phyloP scores from a whole-genome alignment of 2,797 vertebrate genomes.

The Myotis myotis region DNA sequence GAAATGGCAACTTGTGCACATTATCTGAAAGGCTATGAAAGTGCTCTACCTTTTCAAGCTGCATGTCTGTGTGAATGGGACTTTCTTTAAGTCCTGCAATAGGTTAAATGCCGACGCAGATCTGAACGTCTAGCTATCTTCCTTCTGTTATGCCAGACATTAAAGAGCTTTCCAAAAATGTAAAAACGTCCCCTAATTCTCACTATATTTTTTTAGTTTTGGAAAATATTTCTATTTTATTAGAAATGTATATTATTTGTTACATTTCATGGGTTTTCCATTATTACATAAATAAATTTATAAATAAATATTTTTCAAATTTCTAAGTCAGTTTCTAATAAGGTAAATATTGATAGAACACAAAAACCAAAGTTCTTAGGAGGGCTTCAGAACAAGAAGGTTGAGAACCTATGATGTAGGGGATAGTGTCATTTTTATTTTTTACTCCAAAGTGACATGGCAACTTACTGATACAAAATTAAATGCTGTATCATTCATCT shows the following conservation, averaged over 20 bases:
- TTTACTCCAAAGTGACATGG: background rate
- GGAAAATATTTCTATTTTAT: conserved; percentile 37
- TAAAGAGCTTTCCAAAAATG: background rate
- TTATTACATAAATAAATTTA: background rate
- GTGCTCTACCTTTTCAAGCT: background rate
- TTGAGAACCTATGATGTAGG: background rate
- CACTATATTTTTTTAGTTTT: background rate
- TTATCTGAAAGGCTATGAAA: background rate
- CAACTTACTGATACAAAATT: background rate
- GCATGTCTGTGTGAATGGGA: background rate
- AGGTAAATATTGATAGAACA: background rate
- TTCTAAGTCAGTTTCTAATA: background rate
- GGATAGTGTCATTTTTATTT: background rate
- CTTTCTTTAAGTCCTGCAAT: background rate
- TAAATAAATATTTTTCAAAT: background rate
- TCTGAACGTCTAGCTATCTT: background rate
- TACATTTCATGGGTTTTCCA: background rate
- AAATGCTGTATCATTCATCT: background rate
- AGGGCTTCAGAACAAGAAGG: background rate
- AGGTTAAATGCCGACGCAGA: background rate
- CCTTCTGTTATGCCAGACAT: background rate
- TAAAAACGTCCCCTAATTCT: background rate
- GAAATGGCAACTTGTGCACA: background rate
- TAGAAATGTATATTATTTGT: background rate
- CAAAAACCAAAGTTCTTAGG: background rate